These are phyloP conservation scores for Dysidea cf. avara DNA, from an alignment of 37 sponge, comb jelly and placozoan genomes.

Conservation along the genomic window DNA sequence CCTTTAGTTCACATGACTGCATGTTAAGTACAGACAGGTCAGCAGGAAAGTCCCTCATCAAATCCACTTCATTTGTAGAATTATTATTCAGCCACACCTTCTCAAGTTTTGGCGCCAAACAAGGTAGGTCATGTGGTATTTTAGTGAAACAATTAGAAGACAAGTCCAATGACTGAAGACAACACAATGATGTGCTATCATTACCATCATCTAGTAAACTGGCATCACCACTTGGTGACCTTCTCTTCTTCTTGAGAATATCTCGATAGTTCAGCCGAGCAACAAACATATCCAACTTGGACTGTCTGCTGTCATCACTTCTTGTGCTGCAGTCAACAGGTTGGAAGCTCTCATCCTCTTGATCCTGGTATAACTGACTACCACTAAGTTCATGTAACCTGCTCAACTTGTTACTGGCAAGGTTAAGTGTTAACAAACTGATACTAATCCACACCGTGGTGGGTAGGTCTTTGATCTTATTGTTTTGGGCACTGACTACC, in stretches of 20 bases:
- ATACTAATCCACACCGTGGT: constrained; percentile 65
- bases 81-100: constrained; percentile 48
- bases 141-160: constrained; percentile 56
- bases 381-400: constrained; percentile 56
- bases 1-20: constrained; percentile 12
- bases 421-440: constrained; percentile 42
- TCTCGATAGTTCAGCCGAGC: too few relatives aligned
- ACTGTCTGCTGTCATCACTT: too few relatives aligned
- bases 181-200: background rate
- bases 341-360: too few relatives aligned
- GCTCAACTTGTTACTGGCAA: constrained; percentile 45
- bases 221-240: too few relatives aligned
- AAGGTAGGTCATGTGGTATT: constrained; percentile 70
- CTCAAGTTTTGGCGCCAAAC: constrained; percentile 68
- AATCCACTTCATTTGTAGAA: constrained; percentile 10
- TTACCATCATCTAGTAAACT: too few relatives aligned
- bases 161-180: constrained; percentile 47
- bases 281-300: too few relatives aligned
- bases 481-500: constrained; percentile 44
- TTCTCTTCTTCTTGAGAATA: too few relatives aligned
- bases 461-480: constrained; percentile 49
- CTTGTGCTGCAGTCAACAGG: too few relatives aligned
- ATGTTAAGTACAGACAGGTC: constrained; percentile 18
- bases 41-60: constrained; percentile 49
- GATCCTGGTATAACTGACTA: too few relatives aligned